Evolutionary conservation across 1,140 invertebrate species (phyloP).

Genomic region (Zaprionus inermis): DNA sequence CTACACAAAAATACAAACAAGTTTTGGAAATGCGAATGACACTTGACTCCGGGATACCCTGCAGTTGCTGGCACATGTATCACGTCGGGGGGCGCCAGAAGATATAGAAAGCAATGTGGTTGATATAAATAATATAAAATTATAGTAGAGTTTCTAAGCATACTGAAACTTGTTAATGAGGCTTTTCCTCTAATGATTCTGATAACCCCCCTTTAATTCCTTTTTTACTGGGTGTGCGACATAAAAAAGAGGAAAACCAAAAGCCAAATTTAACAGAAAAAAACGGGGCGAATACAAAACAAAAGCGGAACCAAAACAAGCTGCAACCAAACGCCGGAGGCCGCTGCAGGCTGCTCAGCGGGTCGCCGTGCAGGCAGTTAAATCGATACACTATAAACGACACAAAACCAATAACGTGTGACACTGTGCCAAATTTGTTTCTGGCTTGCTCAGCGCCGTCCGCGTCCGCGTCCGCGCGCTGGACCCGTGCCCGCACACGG

Average conservation of each 20-base stretch:
- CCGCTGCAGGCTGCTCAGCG: slow-evolving; percentile 44
- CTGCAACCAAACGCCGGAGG: slow-evolving; percentile 52
- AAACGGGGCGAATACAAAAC: slow-evolving; percentile 8
- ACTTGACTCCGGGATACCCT: neutral
- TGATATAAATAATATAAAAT: no score
- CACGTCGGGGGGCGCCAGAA: no score
- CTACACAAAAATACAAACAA: slow-evolving; percentile 32
- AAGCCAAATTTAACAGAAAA: neutral
- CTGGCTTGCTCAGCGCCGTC: slow-evolving; percentile 45
- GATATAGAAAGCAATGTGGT: no score
- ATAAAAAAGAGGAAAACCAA: slow-evolving; percentile 12
- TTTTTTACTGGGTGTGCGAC: neutral
- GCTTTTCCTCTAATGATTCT: no score
- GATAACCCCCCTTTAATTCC: neutral
- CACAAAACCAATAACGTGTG: slow-evolving; percentile 72
- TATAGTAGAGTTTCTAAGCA: no score
- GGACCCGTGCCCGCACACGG: neutral
- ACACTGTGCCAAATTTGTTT: slow-evolving; percentile 71
- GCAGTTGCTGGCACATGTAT: neutral
- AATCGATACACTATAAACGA: slow-evolving; percentile 76
- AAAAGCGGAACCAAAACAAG: slow-evolving; percentile 60
- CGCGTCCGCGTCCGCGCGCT: no score
- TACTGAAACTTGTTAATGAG: no score
- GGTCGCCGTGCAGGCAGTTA: slow-evolving; percentile 63
- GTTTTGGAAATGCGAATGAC: no score